Percentiles rank a stretch among this genome's conserved stretches.
Conservation (phyloP, 2,113 vertebrate species). For the Myotis lucifugus region DNA sequence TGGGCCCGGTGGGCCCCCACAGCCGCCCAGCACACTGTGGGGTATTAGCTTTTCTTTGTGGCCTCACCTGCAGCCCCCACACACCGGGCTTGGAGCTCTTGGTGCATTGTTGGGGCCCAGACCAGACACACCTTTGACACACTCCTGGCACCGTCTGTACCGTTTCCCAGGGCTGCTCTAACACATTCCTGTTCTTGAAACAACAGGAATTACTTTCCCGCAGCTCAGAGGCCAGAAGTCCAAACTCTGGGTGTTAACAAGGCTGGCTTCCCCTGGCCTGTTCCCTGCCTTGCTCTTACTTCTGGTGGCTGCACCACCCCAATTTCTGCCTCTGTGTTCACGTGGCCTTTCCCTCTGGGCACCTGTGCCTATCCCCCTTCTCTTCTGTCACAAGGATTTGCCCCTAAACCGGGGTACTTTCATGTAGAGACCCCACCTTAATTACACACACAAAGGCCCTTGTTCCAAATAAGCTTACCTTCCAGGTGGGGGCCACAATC, state of each 20-base stretch:
- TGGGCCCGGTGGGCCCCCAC: rapidly evolving
- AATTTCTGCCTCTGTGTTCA: neutral
- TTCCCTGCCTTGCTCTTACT: rapidly evolving
- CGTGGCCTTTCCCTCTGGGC: neutral
- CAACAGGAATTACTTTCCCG: neutral
- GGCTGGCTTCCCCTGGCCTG: neutral
- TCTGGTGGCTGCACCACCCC: rapidly evolving
- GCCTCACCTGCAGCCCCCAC: rapidly evolving
- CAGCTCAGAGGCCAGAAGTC: neutral
- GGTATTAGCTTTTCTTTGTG: no score
- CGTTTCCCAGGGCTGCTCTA: neutral
- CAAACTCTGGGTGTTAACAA: rapidly evolving
- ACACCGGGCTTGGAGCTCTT: neutral
- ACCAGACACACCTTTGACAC: neutral
- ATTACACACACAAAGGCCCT: neutral
- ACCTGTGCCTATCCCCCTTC: neutral
- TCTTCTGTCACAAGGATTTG: neutral
- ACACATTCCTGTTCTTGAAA: no score
- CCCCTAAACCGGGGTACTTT: neutral
- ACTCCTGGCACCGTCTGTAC: neutral
- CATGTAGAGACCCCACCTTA: neutral
- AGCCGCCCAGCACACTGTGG: neutral
- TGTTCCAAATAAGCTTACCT: neutral
- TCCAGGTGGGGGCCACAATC: no score
- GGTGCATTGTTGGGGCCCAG: neutral